These are phyloP conservation scores for Petrosia ficiformis DNA, from an alignment of 37 sponge, comb jelly and placozoan genomes.

Conservation along the genomic window DNA sequence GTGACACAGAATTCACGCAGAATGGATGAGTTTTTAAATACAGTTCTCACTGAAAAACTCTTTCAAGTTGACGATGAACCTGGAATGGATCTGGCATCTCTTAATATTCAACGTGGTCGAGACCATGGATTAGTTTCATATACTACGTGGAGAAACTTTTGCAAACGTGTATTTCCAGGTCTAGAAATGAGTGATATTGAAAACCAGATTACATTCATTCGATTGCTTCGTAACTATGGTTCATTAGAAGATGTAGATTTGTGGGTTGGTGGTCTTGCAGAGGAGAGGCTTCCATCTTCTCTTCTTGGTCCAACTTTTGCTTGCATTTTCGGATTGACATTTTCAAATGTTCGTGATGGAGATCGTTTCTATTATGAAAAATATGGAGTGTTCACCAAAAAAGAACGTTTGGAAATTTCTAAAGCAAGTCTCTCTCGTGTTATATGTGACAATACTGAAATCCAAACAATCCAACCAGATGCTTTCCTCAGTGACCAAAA, in stretches of 20 bases:
- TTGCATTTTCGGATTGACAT: conserved; percentile 85
- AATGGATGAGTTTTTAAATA: conserved; percentile 68
- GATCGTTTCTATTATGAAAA: conserved; percentile 85
- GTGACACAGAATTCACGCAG: conserved; percentile 22
- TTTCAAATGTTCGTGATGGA: conserved; percentile 64
- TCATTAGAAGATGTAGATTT: conserved; percentile 65
- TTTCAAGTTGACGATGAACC: conserved; percentile 20
- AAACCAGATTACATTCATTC: conserved; percentile 6
- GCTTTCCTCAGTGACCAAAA: conserved; percentile 51
- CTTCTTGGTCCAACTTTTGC: conserved; percentile 89
- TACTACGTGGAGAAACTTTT: conserved; percentile 56
- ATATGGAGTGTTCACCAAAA: conserved; percentile 59
- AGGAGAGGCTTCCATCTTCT: conserved; percentile 44
- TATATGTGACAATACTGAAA: conserved; percentile 84
- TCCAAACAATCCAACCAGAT: conserved; percentile 53
- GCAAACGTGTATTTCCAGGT: conserved; percentile 17
- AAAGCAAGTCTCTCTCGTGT: conserved; percentile 56
- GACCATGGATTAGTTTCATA: conserved; percentile 91
- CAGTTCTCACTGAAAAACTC: conserved; percentile 59
- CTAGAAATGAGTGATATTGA: neutral
- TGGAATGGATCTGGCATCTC: conserved; percentile 76
- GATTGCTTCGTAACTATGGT: conserved; percentile 51
- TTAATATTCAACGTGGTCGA: conserved; percentile 88
- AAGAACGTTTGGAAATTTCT: conserved; percentile 46
- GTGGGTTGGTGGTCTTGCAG: conserved; percentile 80